Evolutionary conservation across 2,113 vertebrate species (phyloP), one percentile per base, ranked within the genome.

Genomic region (Gymnocephalus cernua): DNA sequence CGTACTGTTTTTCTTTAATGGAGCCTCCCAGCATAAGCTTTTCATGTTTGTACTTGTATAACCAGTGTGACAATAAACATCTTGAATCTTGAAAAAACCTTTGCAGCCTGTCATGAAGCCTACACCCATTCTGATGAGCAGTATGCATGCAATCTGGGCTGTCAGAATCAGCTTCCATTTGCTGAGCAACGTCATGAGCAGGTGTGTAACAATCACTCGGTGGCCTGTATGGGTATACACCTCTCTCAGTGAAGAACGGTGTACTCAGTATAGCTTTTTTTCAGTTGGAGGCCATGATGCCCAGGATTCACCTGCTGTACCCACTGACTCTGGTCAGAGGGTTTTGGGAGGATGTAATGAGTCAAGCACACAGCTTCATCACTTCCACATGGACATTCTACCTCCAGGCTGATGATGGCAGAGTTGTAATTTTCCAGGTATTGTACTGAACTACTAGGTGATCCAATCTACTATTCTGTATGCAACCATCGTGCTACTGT

Each of bases 391-490:
- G 98, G 98, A 99, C 98, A 1, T 98, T 99, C 91, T 99, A 99
- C 92, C 96, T 99, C 86, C 98, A 99, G 90, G 97, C 96, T 21
- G 98, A 99, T 88, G 97, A 99, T 91, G 98, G 98, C 74, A 98
- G 96, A 94, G 96, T 99, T 35, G 95, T 99, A 47, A 96, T 99
- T 92, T 99, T 99, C 90, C 97, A 99, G 97, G 98, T 99, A 81
- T 21, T 18, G 1, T 8, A 10, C 9, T 19, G 2, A n/a, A 14
- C 29, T 23, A 56, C 9, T 2, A 11, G 12, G 8, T 6, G 1
- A 54, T 32, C 0, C 44, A 25, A 32, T 25, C 3, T 5, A 11
- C 27, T 3, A 25, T 50, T 47, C 4, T 67, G 12, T 8, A 16
- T 50, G 38, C 38, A 48, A 64, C 79, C 2, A 4, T 10, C 1